A percentile compares a stretch with the other conserved stretches of the same genome.
These are phyloP conservation scores for Xiphias gladius DNA, from an alignment of 2,113 vertebrate genomes.

Conservation along the genomic window DNA sequence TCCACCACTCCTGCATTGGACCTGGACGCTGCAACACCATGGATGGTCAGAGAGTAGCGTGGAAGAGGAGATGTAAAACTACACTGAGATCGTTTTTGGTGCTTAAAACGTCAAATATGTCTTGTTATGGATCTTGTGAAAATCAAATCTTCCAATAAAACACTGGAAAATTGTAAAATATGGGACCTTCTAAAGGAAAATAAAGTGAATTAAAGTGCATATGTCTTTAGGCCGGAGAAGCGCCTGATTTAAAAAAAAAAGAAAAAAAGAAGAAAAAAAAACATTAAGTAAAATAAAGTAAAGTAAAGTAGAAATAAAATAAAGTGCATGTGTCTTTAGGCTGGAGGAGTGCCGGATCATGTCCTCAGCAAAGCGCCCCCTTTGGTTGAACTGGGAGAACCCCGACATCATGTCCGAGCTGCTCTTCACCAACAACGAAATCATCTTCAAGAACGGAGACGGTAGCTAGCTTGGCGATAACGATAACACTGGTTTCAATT, in stretches of 20 bases:
- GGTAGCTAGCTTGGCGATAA: slow-evolving; percentile 77
- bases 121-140: too few relatives aligned
- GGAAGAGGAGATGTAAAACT: too few relatives aligned
- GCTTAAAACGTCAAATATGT: too few relatives aligned
- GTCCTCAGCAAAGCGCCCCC: slow-evolving; percentile 96
- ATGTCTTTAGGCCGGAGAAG: slow-evolving; percentile 89
- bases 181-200: not conserved
- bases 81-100: too few relatives aligned
- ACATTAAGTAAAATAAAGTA: not conserved
- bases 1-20: too few relatives aligned
- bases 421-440: slow-evolving; percentile 97
- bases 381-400: slow-evolving; percentile 98
- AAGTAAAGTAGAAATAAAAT: not conserved
- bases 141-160: too few relatives aligned
- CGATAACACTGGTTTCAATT: not conserved
- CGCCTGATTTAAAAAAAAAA: slow-evolving; percentile 86
- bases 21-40: too few relatives aligned
- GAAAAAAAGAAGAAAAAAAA: not conserved
- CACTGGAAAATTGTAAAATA: too few relatives aligned
- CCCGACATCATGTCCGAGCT: slow-evolving; percentile 99
- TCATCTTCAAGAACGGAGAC: slow-evolving; percentile 98
- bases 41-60: too few relatives aligned
- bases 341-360: slow-evolving; percentile 98
- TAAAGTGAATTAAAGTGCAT: not conserved
- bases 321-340: slow-evolving; percentile 71